Conservation (phyloP, 2,113 vertebrate species). For the Chelonoidis abingdonii region DNA sequence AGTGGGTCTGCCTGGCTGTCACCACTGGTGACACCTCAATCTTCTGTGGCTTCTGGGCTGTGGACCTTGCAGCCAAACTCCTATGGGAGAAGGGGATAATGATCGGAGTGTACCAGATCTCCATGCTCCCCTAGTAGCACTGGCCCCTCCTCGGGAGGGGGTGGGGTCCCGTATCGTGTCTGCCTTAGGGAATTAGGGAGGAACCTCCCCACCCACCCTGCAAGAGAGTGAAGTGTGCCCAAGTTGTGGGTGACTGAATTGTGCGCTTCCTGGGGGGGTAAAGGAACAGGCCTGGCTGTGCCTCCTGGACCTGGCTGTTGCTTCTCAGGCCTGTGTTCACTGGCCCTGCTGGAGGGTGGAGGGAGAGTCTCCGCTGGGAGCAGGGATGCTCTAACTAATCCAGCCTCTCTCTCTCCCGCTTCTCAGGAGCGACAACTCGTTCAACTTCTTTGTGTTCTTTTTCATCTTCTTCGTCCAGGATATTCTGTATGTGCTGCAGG, state of each 20-base stretch:
- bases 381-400: neutral
- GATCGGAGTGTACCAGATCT: neutral
- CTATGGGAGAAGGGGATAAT: neutral
- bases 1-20: rapidly evolving
- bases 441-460: constrained; percentile 99
- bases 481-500: constrained; percentile 88
- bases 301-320: neutral
- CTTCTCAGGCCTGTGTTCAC: rapidly evolving
- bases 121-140: neutral
- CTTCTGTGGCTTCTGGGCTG: neutral
- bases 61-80: neutral
- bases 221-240: neutral
- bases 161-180: neutral
- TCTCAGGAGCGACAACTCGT: constrained; percentile 95
- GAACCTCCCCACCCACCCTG: neutral
- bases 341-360: neutral
- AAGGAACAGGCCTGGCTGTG: neutral
- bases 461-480: constrained; percentile 96
- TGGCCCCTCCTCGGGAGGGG: neutral
- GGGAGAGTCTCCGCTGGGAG: neutral
- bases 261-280: neutral
- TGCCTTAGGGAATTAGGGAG: neutral
- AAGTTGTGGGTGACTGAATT: neutral
- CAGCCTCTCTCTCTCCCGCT: neutral
- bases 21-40: rapidly evolving